Conservation (phyloP, 2,888 invertebrate species). For the Torymus aiolomorphi region DNA sequence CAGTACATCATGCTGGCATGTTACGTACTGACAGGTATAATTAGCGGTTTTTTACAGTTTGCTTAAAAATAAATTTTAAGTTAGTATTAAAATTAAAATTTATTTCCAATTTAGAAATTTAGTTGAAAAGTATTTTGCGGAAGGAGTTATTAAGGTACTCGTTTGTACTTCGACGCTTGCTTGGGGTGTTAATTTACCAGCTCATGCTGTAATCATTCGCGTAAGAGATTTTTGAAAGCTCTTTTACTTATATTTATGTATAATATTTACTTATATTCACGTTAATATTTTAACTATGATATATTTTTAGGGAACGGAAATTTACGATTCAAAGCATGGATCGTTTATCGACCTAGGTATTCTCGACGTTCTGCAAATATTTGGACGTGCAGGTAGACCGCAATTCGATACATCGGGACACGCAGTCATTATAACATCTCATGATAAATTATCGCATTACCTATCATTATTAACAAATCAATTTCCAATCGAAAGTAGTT, state of each 20-base stretch:
- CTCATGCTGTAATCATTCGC: conserved; percentile 96
- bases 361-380: conserved; percentile 97
- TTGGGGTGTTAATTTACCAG: conserved; percentile 99
- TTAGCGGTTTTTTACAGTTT: neutral
- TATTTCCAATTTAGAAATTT: conserved; percentile 78
- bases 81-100: neutral
- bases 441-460: conserved; percentile 95
- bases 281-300: conserved; percentile 11
- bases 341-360: conserved; percentile 96
- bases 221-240: conserved; percentile 75
- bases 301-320: conserved; percentile 89
- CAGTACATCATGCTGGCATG: conserved; percentile 98
- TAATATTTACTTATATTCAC: neutral
- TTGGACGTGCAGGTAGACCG: conserved; percentile 98
- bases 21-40: conserved; percentile 87
- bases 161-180: conserved; percentile 98
- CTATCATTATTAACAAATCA: conserved; percentile 95
- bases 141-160: conserved; percentile 91
- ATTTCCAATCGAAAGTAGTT: conserved; percentile 98
- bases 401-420: conserved; percentile 97
- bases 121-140: conserved; percentile 93
- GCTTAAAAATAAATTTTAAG: conserved; percentile 45
- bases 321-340: conserved; percentile 97
- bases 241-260: conserved; percentile 5
- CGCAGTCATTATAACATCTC: conserved; percentile 95